Evolutionary conservation across 1,140 invertebrate species (phyloP).

Genomic region (Plodia interpunctella): DNA sequence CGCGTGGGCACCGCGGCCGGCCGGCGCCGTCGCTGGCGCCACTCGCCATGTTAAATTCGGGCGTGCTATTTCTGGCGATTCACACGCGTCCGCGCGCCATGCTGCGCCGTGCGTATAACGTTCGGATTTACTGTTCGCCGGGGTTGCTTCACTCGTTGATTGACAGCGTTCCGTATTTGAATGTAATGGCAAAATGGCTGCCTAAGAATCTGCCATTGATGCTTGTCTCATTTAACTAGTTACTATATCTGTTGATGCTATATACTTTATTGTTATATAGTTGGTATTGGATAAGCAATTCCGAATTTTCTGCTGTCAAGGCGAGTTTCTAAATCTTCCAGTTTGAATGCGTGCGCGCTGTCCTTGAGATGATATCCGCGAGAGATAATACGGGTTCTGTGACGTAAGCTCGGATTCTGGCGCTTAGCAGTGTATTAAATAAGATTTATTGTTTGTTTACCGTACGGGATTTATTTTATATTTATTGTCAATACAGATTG

Average conservation of each 20-base stretch:
- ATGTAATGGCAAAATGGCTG: background rate
- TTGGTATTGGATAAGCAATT: background rate
- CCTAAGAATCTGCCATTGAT: too few relatives aligned
- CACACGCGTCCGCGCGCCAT: slow-evolving; percentile 46
- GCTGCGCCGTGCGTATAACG: slow-evolving; percentile 38
- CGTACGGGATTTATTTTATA: slow-evolving; percentile 30
- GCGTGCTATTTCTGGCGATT: slow-evolving; percentile 67
- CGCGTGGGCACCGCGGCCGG: slow-evolving; percentile 52
- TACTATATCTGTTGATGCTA: too few relatives aligned
- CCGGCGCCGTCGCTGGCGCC: slow-evolving; percentile 65
- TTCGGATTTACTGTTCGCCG: slow-evolving; percentile 37
- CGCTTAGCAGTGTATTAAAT: slow-evolving; percentile 40
- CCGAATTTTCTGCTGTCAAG: background rate
- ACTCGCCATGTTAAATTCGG: slow-evolving; percentile 66
- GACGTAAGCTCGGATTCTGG: slow-evolving; percentile 15
- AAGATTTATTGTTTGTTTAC: slow-evolving; percentile 46
- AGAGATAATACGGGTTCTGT: slow-evolving; percentile 19
- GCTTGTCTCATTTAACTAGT: too few relatives aligned
- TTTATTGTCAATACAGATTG: slow-evolving; percentile 7
- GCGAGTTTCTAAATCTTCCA: background rate
- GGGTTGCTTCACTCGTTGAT: background rate
- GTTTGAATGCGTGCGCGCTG: slow-evolving; percentile 5
- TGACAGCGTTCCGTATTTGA: background rate
- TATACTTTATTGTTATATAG: too few relatives aligned
- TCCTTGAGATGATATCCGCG: slow-evolving; percentile 24